phyloP scores from a whole-genome alignment of 2,797 vertebrate genomes.

The Betta splendens region DNA sequence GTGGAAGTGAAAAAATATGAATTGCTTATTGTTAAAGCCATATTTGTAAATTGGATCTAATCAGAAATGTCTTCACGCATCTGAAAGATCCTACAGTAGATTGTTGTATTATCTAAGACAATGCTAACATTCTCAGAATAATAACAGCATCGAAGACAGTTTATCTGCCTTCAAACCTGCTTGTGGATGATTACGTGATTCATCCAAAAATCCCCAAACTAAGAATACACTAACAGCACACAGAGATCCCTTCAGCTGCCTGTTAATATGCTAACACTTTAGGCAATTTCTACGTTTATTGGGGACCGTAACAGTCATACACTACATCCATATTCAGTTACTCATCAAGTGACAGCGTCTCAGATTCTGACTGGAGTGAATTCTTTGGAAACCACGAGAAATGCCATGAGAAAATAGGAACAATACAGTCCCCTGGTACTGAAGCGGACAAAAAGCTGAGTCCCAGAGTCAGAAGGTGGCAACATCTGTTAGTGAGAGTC shows the following conservation, averaged over 20 bases:
- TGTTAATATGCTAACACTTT: conserved; percentile 13
- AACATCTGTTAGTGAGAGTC: conserved; percentile 32
- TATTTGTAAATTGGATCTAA: neutral
- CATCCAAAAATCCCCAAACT: conserved; percentile 25
- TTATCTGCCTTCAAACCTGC: conserved; percentile 39
- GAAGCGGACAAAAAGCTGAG: conserved; percentile 6
- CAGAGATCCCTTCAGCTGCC: conserved; percentile 26
- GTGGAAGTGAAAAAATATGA: neutral
- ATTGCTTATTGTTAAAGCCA: neutral
- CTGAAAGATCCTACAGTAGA: conserved; percentile 15
- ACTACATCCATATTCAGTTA: conserved; percentile 5
- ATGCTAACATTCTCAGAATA: conserved; percentile 34
- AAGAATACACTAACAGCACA: conserved; percentile 37
- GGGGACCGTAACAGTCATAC: conserved; percentile 13
- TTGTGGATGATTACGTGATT: conserved; percentile 38
- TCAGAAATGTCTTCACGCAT: neutral
- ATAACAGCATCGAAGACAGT: conserved; percentile 29
- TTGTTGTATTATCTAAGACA: conserved; percentile 25
- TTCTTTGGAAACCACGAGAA: neutral
- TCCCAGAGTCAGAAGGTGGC: conserved; percentile 12
- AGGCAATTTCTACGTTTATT: too few relatives aligned
- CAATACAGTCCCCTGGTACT: neutral
- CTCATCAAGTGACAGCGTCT: conserved; percentile 1
- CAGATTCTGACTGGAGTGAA: neutral
- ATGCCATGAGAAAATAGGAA: neutral